Percentiles rank a stretch among this genome's conserved stretches.
Evolutionary conservation across 2,113 vertebrate genomes (phyloP).

Genomic region (Leptosomus discolor): DNA sequence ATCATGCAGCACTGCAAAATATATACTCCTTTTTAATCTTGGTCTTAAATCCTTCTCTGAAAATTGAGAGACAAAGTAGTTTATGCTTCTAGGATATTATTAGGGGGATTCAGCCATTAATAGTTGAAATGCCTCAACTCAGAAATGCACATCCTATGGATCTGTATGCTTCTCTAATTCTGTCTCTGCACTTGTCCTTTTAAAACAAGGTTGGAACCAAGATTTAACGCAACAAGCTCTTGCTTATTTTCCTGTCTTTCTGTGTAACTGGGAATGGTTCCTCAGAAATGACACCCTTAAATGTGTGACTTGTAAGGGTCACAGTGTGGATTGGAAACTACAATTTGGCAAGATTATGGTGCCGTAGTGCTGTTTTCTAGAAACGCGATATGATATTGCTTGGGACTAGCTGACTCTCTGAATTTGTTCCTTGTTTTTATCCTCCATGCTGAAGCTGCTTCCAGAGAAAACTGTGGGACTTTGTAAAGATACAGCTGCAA

Average conservation of each 20-base stretch:
- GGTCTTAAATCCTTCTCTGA: neutral
- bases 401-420: accelerated
- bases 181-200: neutral
- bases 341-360: neutral
- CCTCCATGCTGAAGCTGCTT: neutral
- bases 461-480: neutral
- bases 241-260: neutral
- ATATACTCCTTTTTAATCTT: neutral
- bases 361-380: neutral
- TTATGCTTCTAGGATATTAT: neutral
- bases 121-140: neutral
- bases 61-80: neutral
- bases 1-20: neutral
- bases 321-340: neutral
- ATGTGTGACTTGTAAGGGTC: neutral
- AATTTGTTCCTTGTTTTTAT: neutral
- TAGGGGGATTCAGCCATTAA: neutral
- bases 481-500: neutral
- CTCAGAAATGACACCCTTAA: neutral
- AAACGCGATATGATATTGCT: neutral
- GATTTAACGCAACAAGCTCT: neutral
- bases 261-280: neutral
- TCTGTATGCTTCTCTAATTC: neutral
- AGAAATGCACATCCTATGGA: neutral
- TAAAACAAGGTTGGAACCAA: neutral